phyloP scores from a whole-genome alignment of 2,888 invertebrate genomes.

The Hydroisotoma schaefferi region DNA sequence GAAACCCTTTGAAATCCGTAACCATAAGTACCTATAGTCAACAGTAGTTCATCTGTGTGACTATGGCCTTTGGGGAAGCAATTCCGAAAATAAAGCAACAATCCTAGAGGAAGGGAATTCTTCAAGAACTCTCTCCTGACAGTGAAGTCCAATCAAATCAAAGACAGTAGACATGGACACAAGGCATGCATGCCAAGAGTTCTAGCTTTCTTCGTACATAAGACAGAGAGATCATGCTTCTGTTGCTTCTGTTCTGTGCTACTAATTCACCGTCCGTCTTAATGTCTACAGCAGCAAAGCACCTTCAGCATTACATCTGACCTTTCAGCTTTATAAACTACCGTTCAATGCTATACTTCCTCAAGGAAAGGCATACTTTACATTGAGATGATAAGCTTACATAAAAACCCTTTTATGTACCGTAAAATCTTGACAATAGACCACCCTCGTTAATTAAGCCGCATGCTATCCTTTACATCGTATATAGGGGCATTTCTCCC shows the following conservation, averaged over 20 bases:
- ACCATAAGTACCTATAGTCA: too few species aligned
- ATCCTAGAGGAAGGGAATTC: neutral
- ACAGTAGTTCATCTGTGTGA: neutral
- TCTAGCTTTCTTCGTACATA: neutral
- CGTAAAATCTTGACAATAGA: too few species aligned
- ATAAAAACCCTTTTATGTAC: too few species aligned
- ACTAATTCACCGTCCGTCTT: neutral
- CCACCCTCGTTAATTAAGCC: too few species aligned
- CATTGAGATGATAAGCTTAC: too few species aligned
- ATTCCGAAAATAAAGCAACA: neutral
- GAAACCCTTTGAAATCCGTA: too few species aligned
- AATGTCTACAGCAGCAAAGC: neutral
- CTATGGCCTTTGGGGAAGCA: neutral
- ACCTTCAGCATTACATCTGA: neutral
- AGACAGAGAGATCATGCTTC: neutral
- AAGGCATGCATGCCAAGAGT: neutral
- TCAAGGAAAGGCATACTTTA: neutral
- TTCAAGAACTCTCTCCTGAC: conserved; percentile 1
- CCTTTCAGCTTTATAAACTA: neutral
- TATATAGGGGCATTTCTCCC: too few species aligned
- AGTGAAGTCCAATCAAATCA: neutral
- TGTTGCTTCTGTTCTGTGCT: neutral
- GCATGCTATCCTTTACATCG: too few species aligned
- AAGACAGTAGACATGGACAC: neutral
- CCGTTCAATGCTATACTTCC: neutral